phyloP scores from a whole-genome alignment of 1,140 invertebrate genomes.

The Stegodyphus dumicola region DNA sequence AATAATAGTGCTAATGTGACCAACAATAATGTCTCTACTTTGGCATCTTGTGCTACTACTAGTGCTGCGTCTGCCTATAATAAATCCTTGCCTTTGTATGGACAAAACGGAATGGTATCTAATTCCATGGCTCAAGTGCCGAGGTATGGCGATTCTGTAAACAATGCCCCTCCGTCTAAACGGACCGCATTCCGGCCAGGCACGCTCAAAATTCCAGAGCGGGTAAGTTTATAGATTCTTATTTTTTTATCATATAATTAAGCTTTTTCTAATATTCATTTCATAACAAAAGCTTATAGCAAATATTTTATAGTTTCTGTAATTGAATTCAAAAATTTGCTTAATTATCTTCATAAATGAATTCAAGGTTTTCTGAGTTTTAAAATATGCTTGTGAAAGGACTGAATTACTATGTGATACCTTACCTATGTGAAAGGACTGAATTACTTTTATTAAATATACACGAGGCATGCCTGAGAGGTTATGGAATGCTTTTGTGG shows the following conservation, averaged over 20 bases:
- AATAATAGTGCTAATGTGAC: not conserved
- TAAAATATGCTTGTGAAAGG: too few relatives aligned
- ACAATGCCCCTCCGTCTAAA: conserved; percentile 26
- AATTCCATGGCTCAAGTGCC: not conserved
- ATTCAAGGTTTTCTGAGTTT: too few relatives aligned
- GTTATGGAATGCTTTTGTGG: too few relatives aligned
- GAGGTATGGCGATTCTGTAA: not conserved
- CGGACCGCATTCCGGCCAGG: conserved; percentile 23
- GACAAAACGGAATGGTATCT: not conserved
- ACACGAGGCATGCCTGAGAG: too few relatives aligned
- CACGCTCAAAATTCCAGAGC: conserved; percentile 36
- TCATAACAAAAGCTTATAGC: too few relatives aligned
- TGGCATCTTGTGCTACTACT: not conserved
- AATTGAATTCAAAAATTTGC: too few relatives aligned
- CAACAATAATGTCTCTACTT: not conserved
- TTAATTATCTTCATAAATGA: too few relatives aligned
- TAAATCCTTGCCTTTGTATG: not conserved
- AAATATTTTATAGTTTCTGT: too few relatives aligned
- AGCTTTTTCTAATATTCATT: too few relatives aligned
- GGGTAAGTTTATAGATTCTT: conserved; percentile 21
- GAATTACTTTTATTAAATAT: too few relatives aligned
- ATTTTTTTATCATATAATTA: not conserved
- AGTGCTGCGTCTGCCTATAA: not conserved
- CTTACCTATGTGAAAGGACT: too few relatives aligned
- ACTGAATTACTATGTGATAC: too few relatives aligned